Evolutionary conservation across 2,113 vertebrate genomes (phyloP).

Genomic region (Engraulis encrasicolus): DNA sequence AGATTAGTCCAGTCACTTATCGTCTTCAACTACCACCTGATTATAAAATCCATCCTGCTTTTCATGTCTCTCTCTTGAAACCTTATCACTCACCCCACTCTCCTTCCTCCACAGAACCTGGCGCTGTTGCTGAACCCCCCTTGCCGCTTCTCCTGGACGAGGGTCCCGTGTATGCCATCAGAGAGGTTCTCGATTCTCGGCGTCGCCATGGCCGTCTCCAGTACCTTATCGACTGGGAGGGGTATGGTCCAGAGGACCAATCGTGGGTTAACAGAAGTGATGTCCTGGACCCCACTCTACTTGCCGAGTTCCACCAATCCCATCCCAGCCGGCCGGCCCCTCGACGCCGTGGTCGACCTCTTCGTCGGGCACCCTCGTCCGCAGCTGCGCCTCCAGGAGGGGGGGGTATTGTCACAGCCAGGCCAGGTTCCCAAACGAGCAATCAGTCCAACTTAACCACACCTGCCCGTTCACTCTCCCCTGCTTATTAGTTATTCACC

Average conservation of each 20-base stretch:
- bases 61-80: not conserved
- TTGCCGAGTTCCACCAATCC: not conserved
- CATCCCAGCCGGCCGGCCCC: not conserved
- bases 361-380: no score
- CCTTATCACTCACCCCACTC: not conserved
- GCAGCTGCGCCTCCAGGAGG: no score
- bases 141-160: not conserved
- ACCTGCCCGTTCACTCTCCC: no score
- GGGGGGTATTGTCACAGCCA: no score
- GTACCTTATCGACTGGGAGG: not conserved
- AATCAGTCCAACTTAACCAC: no score
- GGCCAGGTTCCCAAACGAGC: no score
- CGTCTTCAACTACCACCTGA: not conserved
- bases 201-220: not conserved
- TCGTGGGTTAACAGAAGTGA: not conserved
- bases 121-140: not conserved
- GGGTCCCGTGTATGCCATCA: not conserved
- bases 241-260: not conserved
- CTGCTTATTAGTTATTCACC: no score
- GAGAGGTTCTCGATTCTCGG: not conserved
- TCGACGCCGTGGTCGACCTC: no score
- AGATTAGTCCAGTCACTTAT: not conserved
- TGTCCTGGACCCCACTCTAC: not conserved
- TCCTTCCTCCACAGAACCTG: not conserved
- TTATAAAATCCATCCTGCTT: not conserved